Conservation (phyloP, 2,888 invertebrate genomes). For the Pseudanteris insignis region DNA sequence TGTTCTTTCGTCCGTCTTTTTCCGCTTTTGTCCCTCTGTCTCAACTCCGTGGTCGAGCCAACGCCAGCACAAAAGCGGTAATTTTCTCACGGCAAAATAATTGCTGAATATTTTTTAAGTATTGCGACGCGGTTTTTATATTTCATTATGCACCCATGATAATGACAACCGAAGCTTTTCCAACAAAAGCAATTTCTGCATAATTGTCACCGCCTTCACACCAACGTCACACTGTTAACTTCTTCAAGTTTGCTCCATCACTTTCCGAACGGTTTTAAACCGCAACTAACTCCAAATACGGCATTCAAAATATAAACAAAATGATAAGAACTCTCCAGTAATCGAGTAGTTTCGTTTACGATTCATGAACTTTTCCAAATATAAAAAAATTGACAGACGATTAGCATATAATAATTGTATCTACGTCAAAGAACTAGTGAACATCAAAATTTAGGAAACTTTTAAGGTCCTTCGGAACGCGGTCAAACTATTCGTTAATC, state of each 20-base stretch:
- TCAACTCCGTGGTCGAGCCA: slow-evolving; percentile 6
- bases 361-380: too few relatives aligned
- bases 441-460: too few relatives aligned
- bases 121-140: slow-evolving; percentile 10
- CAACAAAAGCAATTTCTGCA: slow-evolving; percentile 16
- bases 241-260: slow-evolving; percentile 5
- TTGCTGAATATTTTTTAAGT: slow-evolving; percentile 22
- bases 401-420: too few relatives aligned
- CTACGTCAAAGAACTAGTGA: too few relatives aligned
- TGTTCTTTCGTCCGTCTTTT: slow-evolving; percentile 15
- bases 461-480: too few relatives aligned
- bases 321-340: too few relatives aligned
- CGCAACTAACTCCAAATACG: too few relatives aligned
- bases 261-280: too few relatives aligned
- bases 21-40: slow-evolving; percentile 19
- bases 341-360: too few relatives aligned
- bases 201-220: slow-evolving; percentile 22
- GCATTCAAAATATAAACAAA: too few relatives aligned
- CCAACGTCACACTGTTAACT: slow-evolving; percentile 14
- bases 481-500: too few relatives aligned
- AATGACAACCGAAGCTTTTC: slow-evolving; percentile 10
- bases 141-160: slow-evolving; percentile 9
- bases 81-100: slow-evolving; percentile 42
- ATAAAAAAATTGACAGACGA: too few relatives aligned
- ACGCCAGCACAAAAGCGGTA: slow-evolving; percentile 43